phyloP scores from a whole-genome alignment of 2,797 vertebrate genomes.

The Oryzias sinensis region DNA sequence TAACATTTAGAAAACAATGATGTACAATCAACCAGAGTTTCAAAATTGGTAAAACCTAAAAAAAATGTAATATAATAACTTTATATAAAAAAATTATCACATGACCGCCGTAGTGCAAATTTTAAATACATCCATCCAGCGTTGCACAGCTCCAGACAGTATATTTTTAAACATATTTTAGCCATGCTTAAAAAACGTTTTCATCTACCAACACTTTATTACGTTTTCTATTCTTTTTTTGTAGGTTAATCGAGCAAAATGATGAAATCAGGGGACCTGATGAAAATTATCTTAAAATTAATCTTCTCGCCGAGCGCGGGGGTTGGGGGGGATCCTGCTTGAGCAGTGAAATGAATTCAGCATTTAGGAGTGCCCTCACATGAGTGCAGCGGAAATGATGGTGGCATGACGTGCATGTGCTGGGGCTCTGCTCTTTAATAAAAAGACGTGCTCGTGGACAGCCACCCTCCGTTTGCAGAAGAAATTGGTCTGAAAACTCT shows the following conservation, averaged over 20 bases:
- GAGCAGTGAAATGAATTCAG: conserved; percentile 8
- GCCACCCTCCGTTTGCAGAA: conserved; percentile 24
- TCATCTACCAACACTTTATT: too few relatives aligned
- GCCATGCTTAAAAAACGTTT: too few relatives aligned
- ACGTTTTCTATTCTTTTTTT: background rate
- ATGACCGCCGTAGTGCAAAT: too few relatives aligned
- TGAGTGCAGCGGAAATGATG: conserved; percentile 9
- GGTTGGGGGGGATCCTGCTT: background rate
- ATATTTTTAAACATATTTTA: too few relatives aligned
- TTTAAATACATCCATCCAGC: too few relatives aligned
- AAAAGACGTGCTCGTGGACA: conserved; percentile 9
- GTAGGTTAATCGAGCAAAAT: background rate
- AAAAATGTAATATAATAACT: too few relatives aligned
- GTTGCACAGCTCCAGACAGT: too few relatives aligned
- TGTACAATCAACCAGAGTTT: background rate
- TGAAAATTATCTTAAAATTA: background rate
- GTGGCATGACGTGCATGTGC: conserved; percentile 1
- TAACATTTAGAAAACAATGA: too few relatives aligned
- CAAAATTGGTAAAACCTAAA: background rate
- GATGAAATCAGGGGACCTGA: background rate
- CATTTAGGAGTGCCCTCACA: conserved; percentile 7
- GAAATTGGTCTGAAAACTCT: conserved; percentile 32
- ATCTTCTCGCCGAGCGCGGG: background rate
- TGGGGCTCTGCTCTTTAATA: conserved; percentile 6
- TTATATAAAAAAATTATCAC: too few relatives aligned